Conservation (phyloP, 2,797 vertebrate genomes). For the Danionella dracula region DNA sequence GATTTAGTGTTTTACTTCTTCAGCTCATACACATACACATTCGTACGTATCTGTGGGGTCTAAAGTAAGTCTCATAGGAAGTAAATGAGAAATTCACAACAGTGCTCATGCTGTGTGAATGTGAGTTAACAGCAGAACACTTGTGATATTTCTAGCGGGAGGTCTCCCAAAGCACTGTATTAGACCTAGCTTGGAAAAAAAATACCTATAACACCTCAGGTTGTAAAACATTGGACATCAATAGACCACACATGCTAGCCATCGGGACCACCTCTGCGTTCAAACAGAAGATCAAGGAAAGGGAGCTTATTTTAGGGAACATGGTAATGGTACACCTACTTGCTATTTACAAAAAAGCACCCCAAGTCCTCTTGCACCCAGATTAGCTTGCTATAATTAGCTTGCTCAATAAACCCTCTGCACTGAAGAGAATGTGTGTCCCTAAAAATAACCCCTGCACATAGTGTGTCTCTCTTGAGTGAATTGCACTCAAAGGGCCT, state of each 20-base stretch:
- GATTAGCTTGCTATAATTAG: slow-evolving; percentile 47
- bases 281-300: background rate
- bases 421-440: slow-evolving; percentile 24
- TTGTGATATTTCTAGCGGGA: too few relatives aligned
- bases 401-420: slow-evolving; percentile 27
- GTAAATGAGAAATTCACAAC: too few relatives aligned
- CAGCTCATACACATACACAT: too few relatives aligned
- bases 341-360: slow-evolving; percentile 34
- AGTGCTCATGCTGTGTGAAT: too few relatives aligned
- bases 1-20: too few relatives aligned
- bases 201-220: background rate
- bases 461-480: slow-evolving; percentile 4
- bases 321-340: background rate
- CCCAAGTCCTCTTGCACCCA: slow-evolving; percentile 30
- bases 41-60: too few relatives aligned
- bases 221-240: background rate
- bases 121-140: too few relatives aligned
- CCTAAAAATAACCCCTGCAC: slow-evolving; percentile 43
- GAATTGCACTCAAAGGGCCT: slow-evolving; percentile 12
- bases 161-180: too few relatives aligned
- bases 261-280: background rate
- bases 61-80: too few relatives aligned
- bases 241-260: background rate
- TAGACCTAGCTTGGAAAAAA: too few relatives aligned
- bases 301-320: background rate